Base-by-base conservation (phyloP, 2,888 invertebrate species). In the Heliconius ethilla region DNA sequence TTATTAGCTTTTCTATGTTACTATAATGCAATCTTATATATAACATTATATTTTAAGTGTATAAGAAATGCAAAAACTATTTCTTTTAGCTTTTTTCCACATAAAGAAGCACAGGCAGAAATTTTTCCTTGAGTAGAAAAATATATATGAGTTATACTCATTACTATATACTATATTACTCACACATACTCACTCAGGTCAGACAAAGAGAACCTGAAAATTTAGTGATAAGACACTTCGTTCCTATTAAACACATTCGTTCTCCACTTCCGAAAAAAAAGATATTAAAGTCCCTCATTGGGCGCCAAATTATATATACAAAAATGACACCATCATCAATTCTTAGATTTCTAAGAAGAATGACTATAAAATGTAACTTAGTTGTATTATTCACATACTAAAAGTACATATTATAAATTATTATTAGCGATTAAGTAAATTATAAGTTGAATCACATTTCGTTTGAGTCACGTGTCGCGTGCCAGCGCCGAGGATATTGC, bases 341-440 rank as follows among this genome's bases (percentile, higher is more conserved):
- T 40, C 40, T 7, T 40, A 13, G 10, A 55, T 15, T 59, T 72
- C 59, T 29, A 59, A 51, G 33, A 72, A 69, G n/a, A 67, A 62
- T 25, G 13, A 63, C 3, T 63, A 5, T 37, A 37, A 37, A 40
- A n/a, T 59, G n/a, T 22, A 10, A 10, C 10, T 51, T 22, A 59
- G n/a, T 59, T 10, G n/a, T 59, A n/a, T 59, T n/a, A 59, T 59
- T n/a, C 10, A 59, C n/a, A 59, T 59, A n/a, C 4, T 75, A 63
- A 66, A 70, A 75, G 37, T 51, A 73, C 27, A n/a, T 69, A 76
- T 73, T 73, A 73, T 78, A 63, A 63, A 63, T 63, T 27, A 29
- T 75, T 78, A 51, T 69, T 55, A 75, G 40, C 66, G 70, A 78
- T 78, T 75, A 79, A 79, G 73, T 74, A 76, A 79, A 79, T 79